These are phyloP conservation scores for Omphaloscelis lunosa DNA, from an alignment of 2,888 invertebrate genomes.

Conservation along the genomic window DNA sequence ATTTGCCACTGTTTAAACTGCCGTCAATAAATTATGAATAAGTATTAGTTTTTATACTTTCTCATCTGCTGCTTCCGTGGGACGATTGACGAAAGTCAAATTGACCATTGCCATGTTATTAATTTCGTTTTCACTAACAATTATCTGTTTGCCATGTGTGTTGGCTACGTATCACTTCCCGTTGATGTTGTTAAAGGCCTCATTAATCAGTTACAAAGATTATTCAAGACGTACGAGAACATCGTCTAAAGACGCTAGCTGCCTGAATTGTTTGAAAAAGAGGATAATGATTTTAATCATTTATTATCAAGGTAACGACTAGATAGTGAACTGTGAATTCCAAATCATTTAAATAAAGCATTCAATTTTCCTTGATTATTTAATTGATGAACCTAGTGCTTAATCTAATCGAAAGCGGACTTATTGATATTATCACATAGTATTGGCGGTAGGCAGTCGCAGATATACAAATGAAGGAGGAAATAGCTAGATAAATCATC, in stretches of 20 bases:
- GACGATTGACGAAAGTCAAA: slow-evolving; percentile 54
- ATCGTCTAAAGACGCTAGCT: background rate
- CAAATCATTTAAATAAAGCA: background rate
- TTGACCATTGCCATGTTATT: slow-evolving; percentile 46
- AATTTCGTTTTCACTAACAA: slow-evolving; percentile 53
- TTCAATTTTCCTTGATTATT: background rate
- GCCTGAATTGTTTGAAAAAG: background rate
- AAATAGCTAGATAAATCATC: slow-evolving; percentile 39
- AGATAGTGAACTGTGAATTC: slow-evolving; percentile 13
- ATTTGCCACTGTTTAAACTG: slow-evolving; percentile 42
- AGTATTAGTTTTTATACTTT: slow-evolving; percentile 55
- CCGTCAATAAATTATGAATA: slow-evolving; percentile 53
- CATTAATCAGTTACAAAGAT: background rate
- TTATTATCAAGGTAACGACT: background rate
- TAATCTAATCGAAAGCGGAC: slow-evolving; percentile 40
- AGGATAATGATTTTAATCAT: background rate
- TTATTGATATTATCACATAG: slow-evolving; percentile 29
- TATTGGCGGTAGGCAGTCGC: slow-evolving; percentile 14
- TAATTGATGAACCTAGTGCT: slow-evolving; percentile 27
- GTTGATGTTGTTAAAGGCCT: background rate
- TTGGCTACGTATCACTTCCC: slow-evolving; percentile 29
- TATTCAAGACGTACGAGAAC: background rate
- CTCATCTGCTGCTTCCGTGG: slow-evolving; percentile 59
- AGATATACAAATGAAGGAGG: slow-evolving; percentile 45
- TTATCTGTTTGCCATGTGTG: slow-evolving; percentile 30